Percentiles rank a stretch among this genome's conserved stretches.
These are phyloP conservation scores for Gephyroberyx darwinii DNA, from an alignment of 2,797 vertebrate species.

Conservation along the genomic window DNA sequence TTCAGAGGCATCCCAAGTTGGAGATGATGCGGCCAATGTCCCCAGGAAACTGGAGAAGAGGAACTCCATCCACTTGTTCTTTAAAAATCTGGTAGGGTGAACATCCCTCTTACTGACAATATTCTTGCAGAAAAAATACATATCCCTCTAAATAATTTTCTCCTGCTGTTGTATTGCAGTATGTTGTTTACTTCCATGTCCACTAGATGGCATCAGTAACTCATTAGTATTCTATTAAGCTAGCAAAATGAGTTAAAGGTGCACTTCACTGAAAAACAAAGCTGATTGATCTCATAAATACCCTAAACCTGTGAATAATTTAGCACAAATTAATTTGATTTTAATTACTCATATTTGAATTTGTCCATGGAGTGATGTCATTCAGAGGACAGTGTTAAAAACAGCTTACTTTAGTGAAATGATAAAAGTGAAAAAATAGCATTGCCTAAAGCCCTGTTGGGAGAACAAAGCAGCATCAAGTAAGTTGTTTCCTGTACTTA, in stretches of 20 bases:
- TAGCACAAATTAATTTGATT: too few relatives aligned
- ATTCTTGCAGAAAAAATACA: not conserved
- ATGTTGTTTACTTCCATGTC: conserved; percentile 15
- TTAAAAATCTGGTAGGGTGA: conserved; percentile 89
- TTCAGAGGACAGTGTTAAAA: not conserved
- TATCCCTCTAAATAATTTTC: not conserved
- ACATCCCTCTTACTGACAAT: not conserved
- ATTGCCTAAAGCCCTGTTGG: too few relatives aligned
- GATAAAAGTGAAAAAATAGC: not conserved
- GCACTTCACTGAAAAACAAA: too few relatives aligned
- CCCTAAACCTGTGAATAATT: too few relatives aligned
- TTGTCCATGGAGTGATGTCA: too few relatives aligned
- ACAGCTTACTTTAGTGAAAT: conserved; percentile 1
- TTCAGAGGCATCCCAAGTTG: conserved; percentile 71
- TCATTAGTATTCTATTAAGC: not conserved
- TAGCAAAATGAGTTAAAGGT: not conserved
- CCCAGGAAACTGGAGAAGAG: conserved; percentile 89
- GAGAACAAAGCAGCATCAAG: too few relatives aligned
- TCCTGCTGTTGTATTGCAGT: not conserved
- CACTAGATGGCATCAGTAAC: conserved; percentile 78
- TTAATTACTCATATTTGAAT: too few relatives aligned
- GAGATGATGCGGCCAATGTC: conserved; percentile 69
- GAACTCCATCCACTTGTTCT: conserved; percentile 92
- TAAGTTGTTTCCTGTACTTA: too few relatives aligned
- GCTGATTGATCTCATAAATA: not conserved